Base-by-base conservation (phyloP, 2,888 invertebrate genomes). In the Hybos culiciformis region DNA sequence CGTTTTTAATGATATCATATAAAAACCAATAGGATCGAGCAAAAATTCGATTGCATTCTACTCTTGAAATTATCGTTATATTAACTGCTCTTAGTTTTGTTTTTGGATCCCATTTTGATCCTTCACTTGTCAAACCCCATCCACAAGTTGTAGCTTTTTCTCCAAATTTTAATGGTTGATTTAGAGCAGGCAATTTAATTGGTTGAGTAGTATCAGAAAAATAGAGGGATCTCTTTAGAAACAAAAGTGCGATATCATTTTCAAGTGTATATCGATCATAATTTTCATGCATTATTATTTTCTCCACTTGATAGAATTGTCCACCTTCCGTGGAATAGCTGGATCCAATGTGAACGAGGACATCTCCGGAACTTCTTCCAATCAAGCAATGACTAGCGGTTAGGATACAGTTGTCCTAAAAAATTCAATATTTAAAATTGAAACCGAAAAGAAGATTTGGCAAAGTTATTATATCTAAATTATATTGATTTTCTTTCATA, bases 371-470 rank as follows among this genome's bases (percentile, higher is more conserved):
- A 29, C 3, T 2, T 29, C 11, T 29, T 8, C 29, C n/a, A 20
- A 51, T 43, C 31, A 71, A 56, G 51, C 74, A 74, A 52, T 75
- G 73, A 3, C 73, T 74, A 11, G 74, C 73, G 1, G 73, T 74
- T 3, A 74, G 38, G 2, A 70, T 60, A 11, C 40, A 21, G 39
- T 71, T 67, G 36, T 69, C 61, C 17, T 53, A 52, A 23, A 63
- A 63, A 18, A 75, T 56, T 5, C 69, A 54, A 1, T n/a, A n/a
- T n/a, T n/a, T n/a, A n/a, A n/a, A n/a, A n/a, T n/a, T n/a, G n/a
- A n/a, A n/a, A n/a, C n/a, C n/a, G n/a, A n/a, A n/a, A n/a, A n/a
- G n/a, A n/a, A n/a, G n/a, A n/a, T n/a, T n/a, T n/a, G n/a, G n/a
- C n/a, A n/a, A n/a, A n/a, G n/a, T n/a, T n/a, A n/a, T n/a, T n/a